Percentiles rank a stretch among this genome's conserved stretches.
These are phyloP conservation scores for Penaeus vannamei DNA, from an alignment of 1,140 invertebrate genomes.

Conservation along the genomic window DNA sequence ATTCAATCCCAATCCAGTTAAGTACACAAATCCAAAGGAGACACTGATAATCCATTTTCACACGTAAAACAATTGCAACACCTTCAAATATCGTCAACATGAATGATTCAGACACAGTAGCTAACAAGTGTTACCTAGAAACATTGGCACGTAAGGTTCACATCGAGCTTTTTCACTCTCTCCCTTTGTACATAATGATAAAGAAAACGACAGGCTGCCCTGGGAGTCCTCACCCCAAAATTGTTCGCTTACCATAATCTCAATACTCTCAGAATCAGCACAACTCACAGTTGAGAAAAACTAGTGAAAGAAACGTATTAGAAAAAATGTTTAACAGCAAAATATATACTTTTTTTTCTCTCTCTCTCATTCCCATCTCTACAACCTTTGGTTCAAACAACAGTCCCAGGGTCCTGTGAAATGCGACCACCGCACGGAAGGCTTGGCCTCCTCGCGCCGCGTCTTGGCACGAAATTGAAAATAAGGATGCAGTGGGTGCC, in stretches of 20 bases:
- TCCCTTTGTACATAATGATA: slow-evolving; percentile 66
- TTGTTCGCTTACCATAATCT: slow-evolving; percentile 54
- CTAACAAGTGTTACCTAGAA: slow-evolving; percentile 65
- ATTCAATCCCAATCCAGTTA: slow-evolving; percentile 60
- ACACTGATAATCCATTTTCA: slow-evolving; percentile 64
- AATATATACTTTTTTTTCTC: slow-evolving; percentile 47
- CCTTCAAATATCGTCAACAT: slow-evolving; percentile 65
- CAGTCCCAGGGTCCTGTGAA: slow-evolving; percentile 63
- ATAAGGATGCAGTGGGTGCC: slow-evolving; percentile 58
- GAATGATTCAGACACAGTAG: slow-evolving; percentile 65
- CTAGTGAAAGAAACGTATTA: slow-evolving; percentile 58
- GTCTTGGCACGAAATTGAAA: slow-evolving; percentile 62
- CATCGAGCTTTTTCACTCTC: slow-evolving; percentile 61
- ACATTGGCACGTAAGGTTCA: slow-evolving; percentile 65
- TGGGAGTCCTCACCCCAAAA: slow-evolving; percentile 52
- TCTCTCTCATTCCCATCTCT: slow-evolving; percentile 54
- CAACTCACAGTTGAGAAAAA: slow-evolving; percentile 61
- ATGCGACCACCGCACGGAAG: slow-evolving; percentile 36
- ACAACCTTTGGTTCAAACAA: slow-evolving; percentile 52
- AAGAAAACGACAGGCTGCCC: slow-evolving; percentile 65
- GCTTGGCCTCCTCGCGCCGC: slow-evolving; percentile 51
- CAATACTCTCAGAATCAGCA: slow-evolving; percentile 55
- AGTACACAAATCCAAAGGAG: slow-evolving; percentile 63
- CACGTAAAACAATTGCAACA: slow-evolving; percentile 65
- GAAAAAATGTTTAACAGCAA: slow-evolving; percentile 62